Evolutionary conservation across 2,888 invertebrate species (phyloP), one percentile per base, ranked within the genome.

Genomic region (Eustalomyia histrio): DNA sequence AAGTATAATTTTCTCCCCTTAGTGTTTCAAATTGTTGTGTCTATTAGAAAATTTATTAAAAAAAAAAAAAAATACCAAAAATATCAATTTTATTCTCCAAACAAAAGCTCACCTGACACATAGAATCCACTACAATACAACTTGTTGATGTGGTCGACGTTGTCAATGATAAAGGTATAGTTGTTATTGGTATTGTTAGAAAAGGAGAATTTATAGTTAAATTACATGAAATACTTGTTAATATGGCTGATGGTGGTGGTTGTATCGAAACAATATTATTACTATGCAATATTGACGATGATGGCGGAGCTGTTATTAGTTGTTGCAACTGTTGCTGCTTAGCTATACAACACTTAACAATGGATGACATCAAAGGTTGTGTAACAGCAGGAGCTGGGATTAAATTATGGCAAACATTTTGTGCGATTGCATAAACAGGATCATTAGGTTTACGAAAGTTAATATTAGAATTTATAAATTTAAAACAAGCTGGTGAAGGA

Each of bases 371-470:
- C 83, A 88, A 83, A 69, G 87, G 85, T 85, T 88, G 85, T 60
- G 87, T 88, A 35, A 89, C 80, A 74, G 88, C 88, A 69, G 85
- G 83, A 67, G 89, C 87, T 78, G 88, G 85, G 69, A 84, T 86
- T 85, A 89, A 86, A 82, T 85, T 87, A 80, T 86, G 85, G 83
- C 87, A 85, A 83, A 84, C 80, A 83, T 89, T 90, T 87, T 90
- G 89, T 87, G 90, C 89, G 84, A 87, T 89, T 50, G 90, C 89
- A 84, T 90, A 90, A 83, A 90, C 86, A 63, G 90, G 90, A 83
- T 89, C 88, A 75, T 80, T 85, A 61, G 83, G 82, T 83, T 84
- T 83, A 72, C 84, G 83, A 74, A 83, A 76, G 73, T 83, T 80
- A 80, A 80, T 80, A 72, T 83, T 83, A 73, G 84, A 78, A 72